Percentiles rank a stretch among this genome's conserved stretches.
phyloP scores from a whole-genome alignment of 2,797 vertebrate genomes.

The Acanthis flammea region DNA sequence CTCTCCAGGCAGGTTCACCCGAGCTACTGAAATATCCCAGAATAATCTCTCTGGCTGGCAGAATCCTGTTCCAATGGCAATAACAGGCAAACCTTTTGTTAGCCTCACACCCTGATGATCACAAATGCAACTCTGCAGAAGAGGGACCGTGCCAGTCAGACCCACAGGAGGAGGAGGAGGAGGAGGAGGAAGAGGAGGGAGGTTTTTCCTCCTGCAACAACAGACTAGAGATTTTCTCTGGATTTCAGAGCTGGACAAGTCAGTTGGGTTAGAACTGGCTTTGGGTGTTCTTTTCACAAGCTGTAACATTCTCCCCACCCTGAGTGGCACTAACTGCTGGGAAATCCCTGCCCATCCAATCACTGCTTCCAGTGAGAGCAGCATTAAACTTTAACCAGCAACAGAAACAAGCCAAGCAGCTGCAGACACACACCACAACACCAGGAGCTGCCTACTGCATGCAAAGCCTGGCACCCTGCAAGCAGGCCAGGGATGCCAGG shows the following conservation, averaged over 20 bases:
- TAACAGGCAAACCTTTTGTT: neutral
- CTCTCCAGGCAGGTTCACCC: neutral
- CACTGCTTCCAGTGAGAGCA: accelerated
- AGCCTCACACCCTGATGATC: neutral
- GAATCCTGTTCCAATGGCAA: neutral
- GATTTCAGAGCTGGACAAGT: neutral
- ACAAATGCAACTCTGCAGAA: neutral
- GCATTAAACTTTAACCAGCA: neutral
- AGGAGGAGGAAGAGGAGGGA: neutral
- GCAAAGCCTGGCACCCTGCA: neutral
- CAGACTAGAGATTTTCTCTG: neutral
- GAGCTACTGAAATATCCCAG: neutral
- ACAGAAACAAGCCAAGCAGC: neutral
- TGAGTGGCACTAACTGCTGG: neutral
- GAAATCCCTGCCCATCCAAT: neutral
- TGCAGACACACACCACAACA: neutral
- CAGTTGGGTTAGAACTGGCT: neutral
- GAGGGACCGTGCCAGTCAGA: neutral
- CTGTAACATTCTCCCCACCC: neutral
- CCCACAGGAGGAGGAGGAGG: neutral
- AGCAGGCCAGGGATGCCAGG: neutral
- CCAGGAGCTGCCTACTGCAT: neutral
- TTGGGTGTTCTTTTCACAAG: neutral
- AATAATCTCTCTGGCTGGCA: neutral
- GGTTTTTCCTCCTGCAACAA: neutral